phyloP scores from a whole-genome alignment of 2,113 vertebrate species.

The Himantopus leucocephalus region DNA sequence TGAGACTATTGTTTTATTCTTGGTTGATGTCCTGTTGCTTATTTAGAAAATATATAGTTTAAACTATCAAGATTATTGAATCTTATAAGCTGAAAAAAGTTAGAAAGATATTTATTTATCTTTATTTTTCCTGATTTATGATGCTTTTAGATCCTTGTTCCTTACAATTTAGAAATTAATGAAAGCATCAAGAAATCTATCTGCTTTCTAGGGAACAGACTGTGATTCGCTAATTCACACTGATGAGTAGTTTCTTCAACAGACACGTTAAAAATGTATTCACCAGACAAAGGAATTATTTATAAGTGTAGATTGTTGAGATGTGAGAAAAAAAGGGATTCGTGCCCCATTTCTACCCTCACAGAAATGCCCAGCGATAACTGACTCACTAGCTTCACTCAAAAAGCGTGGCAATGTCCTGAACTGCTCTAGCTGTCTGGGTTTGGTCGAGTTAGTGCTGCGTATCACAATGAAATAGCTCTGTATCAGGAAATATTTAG shows the following conservation, averaged over 20 bases:
- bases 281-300: neutral
- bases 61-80: neutral
- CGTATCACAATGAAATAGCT: neutral
- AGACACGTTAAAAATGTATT: neutral
- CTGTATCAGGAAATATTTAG: neutral
- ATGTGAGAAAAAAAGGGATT: neutral
- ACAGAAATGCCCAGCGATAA: neutral
- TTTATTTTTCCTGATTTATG: neutral
- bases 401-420: fast-evolving
- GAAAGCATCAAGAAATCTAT: neutral
- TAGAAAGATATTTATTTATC: neutral
- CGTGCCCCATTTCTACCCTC: neutral
- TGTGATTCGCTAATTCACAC: neutral
- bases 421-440: neutral
- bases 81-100: neutral
- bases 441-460: neutral
- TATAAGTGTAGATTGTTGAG: neutral
- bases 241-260: neutral
- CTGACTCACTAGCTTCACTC: neutral
- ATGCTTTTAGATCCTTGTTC: neutral
- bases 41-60: neutral
- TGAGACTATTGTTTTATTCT: neutral
- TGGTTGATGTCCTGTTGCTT: neutral
- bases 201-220: neutral
- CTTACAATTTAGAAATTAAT: neutral